A percentile compares a stretch with the other conserved stretches of the same genome.
phyloP scores from a whole-genome alignment of 2,888 invertebrate genomes.

The Folsomia manolachei region DNA sequence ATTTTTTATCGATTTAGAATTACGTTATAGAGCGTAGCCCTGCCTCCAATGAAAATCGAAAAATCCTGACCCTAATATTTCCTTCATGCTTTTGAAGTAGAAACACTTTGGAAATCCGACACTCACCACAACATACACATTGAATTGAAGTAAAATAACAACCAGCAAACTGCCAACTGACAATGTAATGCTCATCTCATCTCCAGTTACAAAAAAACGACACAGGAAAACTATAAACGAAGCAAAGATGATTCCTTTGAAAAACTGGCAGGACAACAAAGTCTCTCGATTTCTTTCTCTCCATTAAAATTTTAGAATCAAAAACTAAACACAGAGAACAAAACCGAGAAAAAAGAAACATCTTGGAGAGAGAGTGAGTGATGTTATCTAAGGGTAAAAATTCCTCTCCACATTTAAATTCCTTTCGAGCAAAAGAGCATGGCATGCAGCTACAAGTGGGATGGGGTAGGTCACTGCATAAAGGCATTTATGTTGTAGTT shows the following conservation, averaged over 20 bases:
- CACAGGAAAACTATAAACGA: background rate
- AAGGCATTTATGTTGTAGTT: background rate
- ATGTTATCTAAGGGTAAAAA: background rate
- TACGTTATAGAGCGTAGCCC: background rate
- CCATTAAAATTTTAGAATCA: constrained; percentile 4
- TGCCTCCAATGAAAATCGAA: no score
- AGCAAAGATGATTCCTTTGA: background rate
- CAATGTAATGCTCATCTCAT: constrained; percentile 4
- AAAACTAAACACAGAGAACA: background rate
- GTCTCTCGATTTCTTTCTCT: background rate
- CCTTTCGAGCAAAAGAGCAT: background rate
- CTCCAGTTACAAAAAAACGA: background rate
- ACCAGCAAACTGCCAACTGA: no score
- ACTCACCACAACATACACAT: background rate
- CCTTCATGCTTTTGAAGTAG: background rate
- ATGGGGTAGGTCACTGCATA: background rate
- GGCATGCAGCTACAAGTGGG: background rate
- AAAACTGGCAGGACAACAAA: background rate
- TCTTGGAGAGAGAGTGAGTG: background rate
- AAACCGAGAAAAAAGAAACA: background rate
- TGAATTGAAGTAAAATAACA: no score
- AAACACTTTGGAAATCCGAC: constrained; percentile 3
- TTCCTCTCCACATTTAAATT: background rate
- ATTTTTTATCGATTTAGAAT: background rate
- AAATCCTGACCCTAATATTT: background rate